A percentile compares a stretch with the other conserved stretches of the same genome.
phyloP scores from a whole-genome alignment of 2,797 vertebrate genomes.

The Botia kubotai region DNA sequence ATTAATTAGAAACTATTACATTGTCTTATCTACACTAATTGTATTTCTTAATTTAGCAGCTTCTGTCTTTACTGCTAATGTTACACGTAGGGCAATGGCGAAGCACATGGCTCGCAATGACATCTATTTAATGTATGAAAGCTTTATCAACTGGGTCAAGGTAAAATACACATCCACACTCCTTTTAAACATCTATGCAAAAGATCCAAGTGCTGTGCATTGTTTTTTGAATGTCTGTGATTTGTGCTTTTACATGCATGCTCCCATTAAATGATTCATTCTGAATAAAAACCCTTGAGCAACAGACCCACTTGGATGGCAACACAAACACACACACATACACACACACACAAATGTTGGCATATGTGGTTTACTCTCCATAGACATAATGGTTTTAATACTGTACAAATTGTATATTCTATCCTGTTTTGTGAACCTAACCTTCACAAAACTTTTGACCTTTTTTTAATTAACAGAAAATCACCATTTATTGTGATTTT shows the following conservation, averaged over 20 bases:
- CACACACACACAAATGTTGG: too few relatives aligned
- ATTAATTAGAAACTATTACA: constrained; percentile 22
- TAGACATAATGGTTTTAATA: too few relatives aligned
- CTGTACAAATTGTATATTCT: too few relatives aligned
- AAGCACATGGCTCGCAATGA: neutral
- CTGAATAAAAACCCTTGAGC: constrained; percentile 15
- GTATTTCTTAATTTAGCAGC: constrained; percentile 25
- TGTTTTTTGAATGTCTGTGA: too few relatives aligned
- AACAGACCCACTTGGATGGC: neutral
- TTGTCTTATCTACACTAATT: constrained; percentile 17
- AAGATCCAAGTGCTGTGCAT: neutral
- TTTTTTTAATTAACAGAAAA: too few relatives aligned
- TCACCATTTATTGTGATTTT: too few relatives aligned
- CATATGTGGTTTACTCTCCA: too few relatives aligned
- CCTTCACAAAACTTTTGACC: too few relatives aligned
- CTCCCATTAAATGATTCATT: constrained; percentile 18
- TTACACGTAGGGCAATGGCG: neutral
- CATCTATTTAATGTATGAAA: constrained; percentile 23
- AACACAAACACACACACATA: constrained; percentile 9
- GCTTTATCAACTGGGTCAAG: constrained; percentile 18
- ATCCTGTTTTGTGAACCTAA: too few relatives aligned
- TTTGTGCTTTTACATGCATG: too few relatives aligned
- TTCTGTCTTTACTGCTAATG: neutral
- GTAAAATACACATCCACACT: neutral
- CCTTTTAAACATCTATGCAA: neutral